Base-by-base conservation (phyloP, 2,113 vertebrate species). In the Actinemys pallida region DNA sequence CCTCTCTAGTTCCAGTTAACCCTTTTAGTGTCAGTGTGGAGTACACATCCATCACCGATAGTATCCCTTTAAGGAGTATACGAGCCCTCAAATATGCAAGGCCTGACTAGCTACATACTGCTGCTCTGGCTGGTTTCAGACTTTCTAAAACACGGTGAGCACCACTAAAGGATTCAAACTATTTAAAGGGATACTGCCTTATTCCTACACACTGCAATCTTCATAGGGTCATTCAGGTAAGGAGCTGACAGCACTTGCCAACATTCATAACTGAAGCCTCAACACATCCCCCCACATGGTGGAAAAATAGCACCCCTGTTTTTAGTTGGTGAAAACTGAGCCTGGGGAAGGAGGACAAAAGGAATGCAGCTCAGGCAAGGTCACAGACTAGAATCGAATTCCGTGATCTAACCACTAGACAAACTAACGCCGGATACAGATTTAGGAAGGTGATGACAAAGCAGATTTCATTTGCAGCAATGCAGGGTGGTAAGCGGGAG, bases 91-190 rank as follows among this genome's bases (percentile, higher is more conserved):
- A 16, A 39, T 56, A 84, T 85, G 10, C 6, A 45, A 93, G 42
- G 27, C 22, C 53, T 65, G 88, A 69, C 65, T 87, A 22, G 2
- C 47, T 35, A 25, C 42, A 56, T 56, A 5, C 52, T 75, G 76
- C 42, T 86, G 17, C 79, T 89, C 88, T 72, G 39, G 3, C 47
- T 2, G 11, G 10, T 85, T 94, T 81, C 83, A 69, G 69, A 86
- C 35, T 24, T 39, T 45, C 8, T 86, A 82, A 92, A 86, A 1
- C 0, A 0, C 45, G 12, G 12, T 31, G 45, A 75, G 9, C 5
- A 4, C 10, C 42, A 29, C 59, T 10, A 27, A 54, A 87, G 88
- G 35, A 83, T 5, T 69, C 29, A 56, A 88, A 8, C 4, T 14
- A 22, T 84, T 93, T 90, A 10, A 85, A 93, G 85, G 10, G 82